Conservation (phyloP, 2,797 vertebrate genomes). For the Lagorchestes hirsutus region DNA sequence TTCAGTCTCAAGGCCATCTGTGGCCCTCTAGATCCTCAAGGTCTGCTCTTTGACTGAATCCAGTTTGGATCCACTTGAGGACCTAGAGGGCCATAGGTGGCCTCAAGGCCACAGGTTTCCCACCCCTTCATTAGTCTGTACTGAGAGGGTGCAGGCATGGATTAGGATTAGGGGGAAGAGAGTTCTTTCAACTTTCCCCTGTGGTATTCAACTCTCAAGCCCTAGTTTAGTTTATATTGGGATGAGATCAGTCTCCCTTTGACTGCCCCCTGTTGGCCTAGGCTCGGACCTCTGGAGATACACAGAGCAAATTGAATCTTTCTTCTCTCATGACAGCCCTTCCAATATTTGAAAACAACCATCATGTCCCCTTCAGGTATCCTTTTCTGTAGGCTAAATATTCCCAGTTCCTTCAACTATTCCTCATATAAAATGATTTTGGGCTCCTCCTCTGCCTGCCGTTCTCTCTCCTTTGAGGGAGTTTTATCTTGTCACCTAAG, state of each 20-base stretch:
- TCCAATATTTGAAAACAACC: background rate
- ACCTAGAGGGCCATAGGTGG: no score
- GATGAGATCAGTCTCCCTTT: background rate
- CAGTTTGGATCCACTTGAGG: no score
- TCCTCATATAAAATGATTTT: background rate
- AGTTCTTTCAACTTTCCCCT: background rate
- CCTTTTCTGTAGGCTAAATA: background rate
- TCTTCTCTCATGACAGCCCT: background rate
- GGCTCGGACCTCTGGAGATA: background rate
- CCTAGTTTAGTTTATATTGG: background rate
- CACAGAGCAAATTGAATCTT: background rate
- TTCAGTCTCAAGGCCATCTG: no score
- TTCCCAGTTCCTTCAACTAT: background rate
- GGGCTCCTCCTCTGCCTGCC: background rate
- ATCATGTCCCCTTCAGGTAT: background rate
- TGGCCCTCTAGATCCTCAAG: no score
- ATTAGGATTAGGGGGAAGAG: background rate
- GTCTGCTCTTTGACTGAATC: no score
- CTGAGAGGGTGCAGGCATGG: accelerated
- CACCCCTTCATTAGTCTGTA: background rate
- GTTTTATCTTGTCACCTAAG: background rate
- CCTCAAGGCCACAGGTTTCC: no score
- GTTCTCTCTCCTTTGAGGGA: background rate
- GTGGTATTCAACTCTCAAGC: background rate
- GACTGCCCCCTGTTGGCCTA: background rate